Conservation (phyloP, 2,113 vertebrate species). For the Felis chaus region DNA sequence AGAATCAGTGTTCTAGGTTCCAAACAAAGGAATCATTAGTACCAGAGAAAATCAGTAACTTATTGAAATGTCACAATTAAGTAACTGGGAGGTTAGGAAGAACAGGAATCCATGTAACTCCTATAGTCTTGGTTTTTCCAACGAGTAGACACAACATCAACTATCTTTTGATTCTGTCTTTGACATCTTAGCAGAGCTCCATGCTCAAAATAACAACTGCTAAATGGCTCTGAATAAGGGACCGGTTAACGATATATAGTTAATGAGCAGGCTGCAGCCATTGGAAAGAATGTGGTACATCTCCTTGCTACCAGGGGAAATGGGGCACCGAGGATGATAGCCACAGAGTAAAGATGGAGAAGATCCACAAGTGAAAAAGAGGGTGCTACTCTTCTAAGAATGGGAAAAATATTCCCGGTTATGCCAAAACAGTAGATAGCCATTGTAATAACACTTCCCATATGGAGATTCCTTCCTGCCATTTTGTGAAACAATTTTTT, state of each 20-base stretch:
- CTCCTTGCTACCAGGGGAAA: neutral
- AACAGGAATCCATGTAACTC: neutral
- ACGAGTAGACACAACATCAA: neutral
- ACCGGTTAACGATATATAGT: neutral
- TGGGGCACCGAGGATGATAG: neutral
- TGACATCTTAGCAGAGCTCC: neutral
- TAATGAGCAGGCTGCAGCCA: neutral
- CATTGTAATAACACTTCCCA: neutral
- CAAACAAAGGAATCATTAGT: neutral
- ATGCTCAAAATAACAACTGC: neutral
- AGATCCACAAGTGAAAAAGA: neutral
- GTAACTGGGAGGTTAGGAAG: neutral
- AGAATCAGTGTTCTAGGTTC: neutral
- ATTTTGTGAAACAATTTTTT: neutral
- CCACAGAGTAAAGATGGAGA: neutral
- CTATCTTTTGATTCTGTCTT: neutral
- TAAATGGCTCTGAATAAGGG: neutral
- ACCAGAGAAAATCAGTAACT: neutral
- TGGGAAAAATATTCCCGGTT: neutral
- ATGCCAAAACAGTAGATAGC: neutral
- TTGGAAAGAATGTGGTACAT: neutral
- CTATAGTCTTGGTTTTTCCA: neutral
- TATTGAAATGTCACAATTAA: neutral
- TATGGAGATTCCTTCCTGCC: neutral
- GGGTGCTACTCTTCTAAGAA: neutral